phyloP scores from a whole-genome alignment of 1,140 invertebrate genomes.

The Lucilia cuprina region DNA sequence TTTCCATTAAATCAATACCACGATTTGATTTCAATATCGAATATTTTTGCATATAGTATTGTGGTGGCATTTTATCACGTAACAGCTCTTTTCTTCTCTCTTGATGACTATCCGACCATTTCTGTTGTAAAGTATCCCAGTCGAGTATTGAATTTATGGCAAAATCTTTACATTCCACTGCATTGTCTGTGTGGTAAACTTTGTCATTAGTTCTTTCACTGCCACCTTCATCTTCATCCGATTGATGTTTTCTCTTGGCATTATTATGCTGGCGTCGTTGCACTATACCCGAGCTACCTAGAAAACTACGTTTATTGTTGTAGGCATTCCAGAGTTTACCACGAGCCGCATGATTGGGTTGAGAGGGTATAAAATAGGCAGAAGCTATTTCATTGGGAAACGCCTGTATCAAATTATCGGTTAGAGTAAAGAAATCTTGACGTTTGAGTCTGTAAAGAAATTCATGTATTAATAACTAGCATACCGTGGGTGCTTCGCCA shows the following conservation, averaged over 20 bases:
- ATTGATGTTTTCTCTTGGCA: background rate
- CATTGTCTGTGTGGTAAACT: background rate
- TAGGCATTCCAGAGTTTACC: constrained; percentile 21
- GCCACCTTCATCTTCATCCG: background rate
- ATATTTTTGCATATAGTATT: constrained; percentile 19
- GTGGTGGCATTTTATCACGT: background rate
- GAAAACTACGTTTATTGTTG: background rate
- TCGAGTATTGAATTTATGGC: background rate
- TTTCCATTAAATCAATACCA: background rate
- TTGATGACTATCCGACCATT: background rate
- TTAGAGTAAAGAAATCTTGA: background rate
- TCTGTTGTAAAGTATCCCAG: background rate
- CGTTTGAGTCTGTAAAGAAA: background rate
- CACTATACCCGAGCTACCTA: background rate
- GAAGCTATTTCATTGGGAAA: constrained; percentile 6
- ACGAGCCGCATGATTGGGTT: background rate
- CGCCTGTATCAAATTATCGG: background rate
- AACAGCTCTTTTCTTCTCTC: background rate
- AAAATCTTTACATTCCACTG: background rate
- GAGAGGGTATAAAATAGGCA: constrained; percentile 11
- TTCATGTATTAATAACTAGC: no score
- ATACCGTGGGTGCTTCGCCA: no score
- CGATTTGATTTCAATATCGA: background rate
- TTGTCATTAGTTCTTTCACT: background rate
- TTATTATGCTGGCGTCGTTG: background rate